Evolutionary conservation across 2,888 invertebrate genomes (phyloP), one percentile per base, ranked within the genome.

Genomic region (Cynaeus angustus): DNA sequence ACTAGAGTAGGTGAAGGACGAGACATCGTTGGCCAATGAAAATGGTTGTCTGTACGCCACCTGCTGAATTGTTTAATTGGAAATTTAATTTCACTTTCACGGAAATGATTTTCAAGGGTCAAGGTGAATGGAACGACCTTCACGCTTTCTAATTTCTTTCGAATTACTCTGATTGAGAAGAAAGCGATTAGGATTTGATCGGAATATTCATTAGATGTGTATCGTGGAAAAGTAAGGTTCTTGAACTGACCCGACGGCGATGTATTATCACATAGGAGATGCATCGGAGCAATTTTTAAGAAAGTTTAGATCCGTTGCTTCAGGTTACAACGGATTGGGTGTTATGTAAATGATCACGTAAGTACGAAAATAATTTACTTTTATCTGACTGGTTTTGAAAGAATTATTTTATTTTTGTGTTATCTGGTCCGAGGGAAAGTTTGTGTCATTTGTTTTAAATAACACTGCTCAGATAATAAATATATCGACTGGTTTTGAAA

Each of bases 11-110:
- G 81, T 80, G 78, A 85, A 85, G 58, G 81, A 79, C 1, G 84
- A 85, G 3, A 85, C 85, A 50, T 84, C 83, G 28, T 80, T 80
- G n/a, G 85, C 85, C 66, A 82, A 78, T 0, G 84, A 85, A 69
- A 82, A 84, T n/a, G 30, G 67, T 13, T 28, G 59, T 6, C 61
- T 13, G 52, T 59, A 45, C 8, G 26, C 45, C n/a, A 55, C 50
- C 56, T 68, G 68, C 9, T 3, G 28, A 66, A 13, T 13, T 14
- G 38, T 33, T 43, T 37, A 41, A 59, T 66, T 55, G 52, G 30
- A 50, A 41, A 59, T 50, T 41, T 14, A 46, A 33, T 48, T 48
- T 56, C 38, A 56, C 56, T 55, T 56, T 68, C 52, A 38, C 48
- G 61, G 48, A 61, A 48, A 38, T 21, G 43, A 9, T 37, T 48